Evolutionary conservation across 2,113 vertebrate genomes (phyloP).

Genomic region (Smithornis capensis): DNA sequence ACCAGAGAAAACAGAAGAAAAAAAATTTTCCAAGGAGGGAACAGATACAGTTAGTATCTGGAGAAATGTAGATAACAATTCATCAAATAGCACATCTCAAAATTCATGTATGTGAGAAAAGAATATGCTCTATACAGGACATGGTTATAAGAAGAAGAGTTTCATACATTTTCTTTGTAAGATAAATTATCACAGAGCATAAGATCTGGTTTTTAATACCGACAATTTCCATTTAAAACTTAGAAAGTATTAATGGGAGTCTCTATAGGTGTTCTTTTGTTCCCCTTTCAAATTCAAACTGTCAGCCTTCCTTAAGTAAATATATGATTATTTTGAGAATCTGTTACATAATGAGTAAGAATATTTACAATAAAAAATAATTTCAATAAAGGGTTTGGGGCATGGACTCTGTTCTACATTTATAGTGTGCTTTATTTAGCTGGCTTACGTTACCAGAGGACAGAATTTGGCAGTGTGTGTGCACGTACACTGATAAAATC

Average conservation of each 20-base stretch:
- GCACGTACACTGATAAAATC: neutral
- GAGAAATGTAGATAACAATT: neutral
- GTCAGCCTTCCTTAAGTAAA: constrained; percentile 12
- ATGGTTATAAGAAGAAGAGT: neutral
- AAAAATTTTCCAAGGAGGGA: neutral
- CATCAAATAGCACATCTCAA: neutral
- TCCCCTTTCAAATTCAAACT: neutral
- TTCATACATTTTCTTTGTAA: neutral
- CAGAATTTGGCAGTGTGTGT: neutral
- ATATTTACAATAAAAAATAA: neutral
- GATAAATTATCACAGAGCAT: neutral
- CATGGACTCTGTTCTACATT: neutral
- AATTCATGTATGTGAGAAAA: neutral
- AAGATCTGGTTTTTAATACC: neutral
- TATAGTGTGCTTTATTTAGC: neutral
- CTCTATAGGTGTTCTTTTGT: neutral
- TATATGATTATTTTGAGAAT: neutral
- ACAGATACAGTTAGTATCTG: neutral
- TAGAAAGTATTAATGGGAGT: neutral
- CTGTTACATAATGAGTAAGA: neutral
- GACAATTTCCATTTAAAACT: neutral
- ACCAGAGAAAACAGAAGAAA: neutral
- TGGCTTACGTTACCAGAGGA: neutral
- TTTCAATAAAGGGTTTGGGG: neutral
- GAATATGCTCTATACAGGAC: neutral